Evolutionary conservation across 2,113 vertebrate genomes (phyloP).

Genomic region (Pontoporia blainvillei): DNA sequence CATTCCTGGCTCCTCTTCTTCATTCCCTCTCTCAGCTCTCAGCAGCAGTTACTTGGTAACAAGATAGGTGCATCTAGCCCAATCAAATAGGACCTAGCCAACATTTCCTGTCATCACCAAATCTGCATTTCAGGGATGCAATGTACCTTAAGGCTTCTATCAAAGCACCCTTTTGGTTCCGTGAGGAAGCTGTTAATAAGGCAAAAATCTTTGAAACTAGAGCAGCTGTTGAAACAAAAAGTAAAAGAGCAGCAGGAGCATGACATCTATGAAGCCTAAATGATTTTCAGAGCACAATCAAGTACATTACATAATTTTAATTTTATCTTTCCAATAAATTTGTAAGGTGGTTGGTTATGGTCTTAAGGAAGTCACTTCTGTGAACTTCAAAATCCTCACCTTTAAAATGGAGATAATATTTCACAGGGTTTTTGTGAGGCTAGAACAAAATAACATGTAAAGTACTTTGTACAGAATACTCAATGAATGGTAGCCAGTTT

Average conservation of each 20-base stretch:
- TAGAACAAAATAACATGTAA: neutral
- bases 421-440: neutral
- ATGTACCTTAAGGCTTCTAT: neutral
- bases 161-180: neutral
- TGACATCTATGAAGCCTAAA: neutral
- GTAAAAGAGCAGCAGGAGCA: neutral
- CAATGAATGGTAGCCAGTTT: neutral
- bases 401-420: neutral
- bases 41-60: neutral
- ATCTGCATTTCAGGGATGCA: slow-evolving; percentile 36
- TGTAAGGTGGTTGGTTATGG: neutral
- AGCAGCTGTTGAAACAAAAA: neutral
- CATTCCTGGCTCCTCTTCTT: neutral
- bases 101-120: neutral
- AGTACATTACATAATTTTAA: neutral
- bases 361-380: neutral
- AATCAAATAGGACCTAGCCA: slow-evolving; percentile 64
- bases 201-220: neutral
- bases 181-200: neutral
- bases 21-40: neutral
- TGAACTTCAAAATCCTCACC: slow-evolving; percentile 24
- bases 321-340: neutral
- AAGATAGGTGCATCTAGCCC: neutral
- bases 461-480: neutral
- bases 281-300: neutral